Evolutionary conservation across 2,888 invertebrate genomes (phyloP), one percentile per base, ranked within the genome.

Genomic region (Drosophila falleni): DNA sequence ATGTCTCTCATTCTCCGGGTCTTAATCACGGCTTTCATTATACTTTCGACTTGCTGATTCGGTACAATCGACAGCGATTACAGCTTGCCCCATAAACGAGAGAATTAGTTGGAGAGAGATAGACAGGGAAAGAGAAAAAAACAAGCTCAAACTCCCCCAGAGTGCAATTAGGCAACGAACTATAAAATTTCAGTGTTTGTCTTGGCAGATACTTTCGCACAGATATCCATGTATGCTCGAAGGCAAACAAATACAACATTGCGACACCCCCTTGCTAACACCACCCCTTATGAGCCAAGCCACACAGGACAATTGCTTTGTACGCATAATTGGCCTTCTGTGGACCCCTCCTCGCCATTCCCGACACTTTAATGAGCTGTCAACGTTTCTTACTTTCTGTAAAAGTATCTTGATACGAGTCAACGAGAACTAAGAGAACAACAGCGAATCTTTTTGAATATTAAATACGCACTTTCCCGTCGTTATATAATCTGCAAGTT

Each of bases 141-240:
- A 60, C 55, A 63, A 65, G 49, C 62, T 62, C 65, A 84, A 89
- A 87, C 82, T 81, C 84, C 90, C 90, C 90, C 73, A 76, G 90
- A 90, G 90, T 89, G 81, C 90, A 89, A 91, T 91, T 90, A 87
- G 87, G 78, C 77, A 87, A 72, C 71, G 84, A 91, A 91, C 91
- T 91, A 91, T 90, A 89, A 91, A 91, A 90, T 91, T 91, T 86
- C 87, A 88, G 73, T 88, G 87, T 86, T 86, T 86, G 86, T 88
- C 88, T 86, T 86, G 69, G 37, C 70, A 88, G 86, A 83, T 83
- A 83, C 88, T 87, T 81, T 88, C 53, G 80, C 71, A 67, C 65
- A 66, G 70, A 69, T 69, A 60, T 47, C 29, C 31, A 49, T 39
- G 19, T 55, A 58, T 64, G 64, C 70, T 56, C 50, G 39, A 53